phyloP scores from a whole-genome alignment of 2,797 vertebrate genomes.

The Urocyon cinereoargenteus region DNA sequence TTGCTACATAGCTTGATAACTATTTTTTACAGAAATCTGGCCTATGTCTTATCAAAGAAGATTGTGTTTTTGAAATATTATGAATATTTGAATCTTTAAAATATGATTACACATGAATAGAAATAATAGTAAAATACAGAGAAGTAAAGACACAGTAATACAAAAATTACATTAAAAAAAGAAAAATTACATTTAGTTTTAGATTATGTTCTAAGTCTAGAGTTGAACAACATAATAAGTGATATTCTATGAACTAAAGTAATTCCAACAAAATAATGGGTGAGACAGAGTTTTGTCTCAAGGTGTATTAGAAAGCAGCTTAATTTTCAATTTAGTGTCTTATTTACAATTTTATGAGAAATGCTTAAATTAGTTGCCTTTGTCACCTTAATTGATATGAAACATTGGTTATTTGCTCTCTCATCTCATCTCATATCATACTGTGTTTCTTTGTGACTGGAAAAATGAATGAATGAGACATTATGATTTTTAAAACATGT shows the following conservation, averaged over 20 bases:
- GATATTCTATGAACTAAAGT: slow-evolving; percentile 25
- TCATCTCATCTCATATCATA: background rate
- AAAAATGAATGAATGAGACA: background rate
- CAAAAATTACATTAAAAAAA: background rate
- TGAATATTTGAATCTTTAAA: background rate
- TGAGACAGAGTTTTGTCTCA: background rate
- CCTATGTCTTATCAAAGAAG: background rate
- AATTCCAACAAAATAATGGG: background rate
- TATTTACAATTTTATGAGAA: background rate
- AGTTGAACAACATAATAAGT: background rate
- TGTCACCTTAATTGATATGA: background rate
- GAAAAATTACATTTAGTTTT: background rate
- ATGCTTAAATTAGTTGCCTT: background rate
- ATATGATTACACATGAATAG: background rate
- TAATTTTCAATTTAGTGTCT: background rate
- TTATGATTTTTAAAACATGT: slow-evolving; percentile 32
- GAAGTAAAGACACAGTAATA: background rate
- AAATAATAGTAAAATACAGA: background rate
- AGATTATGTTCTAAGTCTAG: background rate
- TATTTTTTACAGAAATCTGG: background rate
- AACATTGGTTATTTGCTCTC: background rate
- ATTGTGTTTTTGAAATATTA: slow-evolving; percentile 25
- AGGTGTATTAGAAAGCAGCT: background rate
- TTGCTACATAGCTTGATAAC: background rate
- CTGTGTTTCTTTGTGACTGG: background rate